Base-by-base conservation (phyloP, 2,888 invertebrate species). In the Deroplatys truncata region DNA sequence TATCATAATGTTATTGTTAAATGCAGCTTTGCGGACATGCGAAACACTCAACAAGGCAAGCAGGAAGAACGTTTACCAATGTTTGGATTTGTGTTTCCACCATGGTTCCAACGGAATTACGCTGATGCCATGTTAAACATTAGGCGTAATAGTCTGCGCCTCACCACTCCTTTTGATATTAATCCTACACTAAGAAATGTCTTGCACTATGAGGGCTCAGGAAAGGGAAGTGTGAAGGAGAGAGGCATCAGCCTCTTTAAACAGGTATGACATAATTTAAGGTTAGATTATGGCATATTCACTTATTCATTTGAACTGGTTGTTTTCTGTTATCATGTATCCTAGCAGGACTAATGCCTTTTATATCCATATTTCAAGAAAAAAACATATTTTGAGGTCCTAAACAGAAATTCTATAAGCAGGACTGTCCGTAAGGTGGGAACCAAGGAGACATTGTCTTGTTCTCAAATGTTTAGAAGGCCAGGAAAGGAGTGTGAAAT, bases 51-150 rank as follows among this genome's bases (percentile, higher is more conserved):
- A 10, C 98, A 98, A 93, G 99, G 98, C 0, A 98, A 98, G 93
- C 95, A 97, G 90, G 99, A 99, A 92, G 98, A 99, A 92, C 95
- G 99, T 1, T 93, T 98, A 90, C 99, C 99, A 0, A 97, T 98
- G 92, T 97, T 98, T 93, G 96, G 96, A 0, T 95, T 98, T 88
- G 94, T 95, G 0, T 95, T 98, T 92, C 98, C 98, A 0, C 93
- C 95, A 0, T 95, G 95, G 93, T 96, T 98, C 91, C 94, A 95
- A 91, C 93, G 94, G 16, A 93, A 94, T 13, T 95, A 96, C 91
- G 96, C 96, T 0, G 92, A 93, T 25, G 95, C 95, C 25, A 95
- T 96, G 90, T 93, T 93, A 0, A 96, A 96, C 91, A 95, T 97
- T 91, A 92, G 94, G 82, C 93, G 92, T 2, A 98, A 98, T 92